These are phyloP conservation scores for Horisme vitalbata DNA, from an alignment of 2,888 invertebrate genomes.

Conservation along the genomic window DNA sequence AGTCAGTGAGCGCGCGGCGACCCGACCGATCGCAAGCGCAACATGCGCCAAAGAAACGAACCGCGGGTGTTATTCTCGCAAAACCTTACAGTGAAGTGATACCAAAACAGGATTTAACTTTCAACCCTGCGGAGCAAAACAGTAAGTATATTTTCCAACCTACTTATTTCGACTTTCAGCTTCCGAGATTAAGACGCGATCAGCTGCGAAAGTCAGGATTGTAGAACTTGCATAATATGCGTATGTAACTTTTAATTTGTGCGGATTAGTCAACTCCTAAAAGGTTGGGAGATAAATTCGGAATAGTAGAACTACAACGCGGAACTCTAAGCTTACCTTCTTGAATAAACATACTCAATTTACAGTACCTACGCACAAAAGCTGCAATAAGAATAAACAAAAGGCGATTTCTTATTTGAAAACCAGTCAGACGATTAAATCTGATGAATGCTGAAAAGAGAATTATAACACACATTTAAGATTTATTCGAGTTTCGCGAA, in stretches of 20 bases:
- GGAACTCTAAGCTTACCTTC: too few species aligned
- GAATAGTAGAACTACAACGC: conserved; percentile 19
- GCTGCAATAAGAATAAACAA: too few species aligned
- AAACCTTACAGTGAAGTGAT: conserved; percentile 69
- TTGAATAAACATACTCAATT: too few species aligned
- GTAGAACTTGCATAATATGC: conserved; percentile 34
- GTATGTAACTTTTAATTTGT: conserved; percentile 33
- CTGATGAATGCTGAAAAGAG: conserved; percentile 5
- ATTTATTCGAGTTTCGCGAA: conserved; percentile 27
- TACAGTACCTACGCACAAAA: too few species aligned
- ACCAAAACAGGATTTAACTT: conserved; percentile 55
- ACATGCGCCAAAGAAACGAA: conserved; percentile 58
- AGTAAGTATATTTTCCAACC: conserved; percentile 41
- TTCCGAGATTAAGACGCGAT: conserved; percentile 50
- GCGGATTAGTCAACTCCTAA: conserved; percentile 29
- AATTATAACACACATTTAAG: conserved; percentile 10
- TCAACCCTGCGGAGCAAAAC: conserved; percentile 32
- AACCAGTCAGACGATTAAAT: background rate
- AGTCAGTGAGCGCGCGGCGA: conserved; percentile 68
- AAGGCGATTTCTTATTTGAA: conserved; percentile 9
- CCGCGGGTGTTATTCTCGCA: conserved; percentile 66
- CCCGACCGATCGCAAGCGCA: conserved; percentile 59
- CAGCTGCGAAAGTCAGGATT: conserved; percentile 68
- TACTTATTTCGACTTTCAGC: conserved; percentile 39
- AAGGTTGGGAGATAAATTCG: conserved; percentile 13